phyloP scores from a whole-genome alignment of 2,888 invertebrate species.

The Micropterix aruncella region DNA sequence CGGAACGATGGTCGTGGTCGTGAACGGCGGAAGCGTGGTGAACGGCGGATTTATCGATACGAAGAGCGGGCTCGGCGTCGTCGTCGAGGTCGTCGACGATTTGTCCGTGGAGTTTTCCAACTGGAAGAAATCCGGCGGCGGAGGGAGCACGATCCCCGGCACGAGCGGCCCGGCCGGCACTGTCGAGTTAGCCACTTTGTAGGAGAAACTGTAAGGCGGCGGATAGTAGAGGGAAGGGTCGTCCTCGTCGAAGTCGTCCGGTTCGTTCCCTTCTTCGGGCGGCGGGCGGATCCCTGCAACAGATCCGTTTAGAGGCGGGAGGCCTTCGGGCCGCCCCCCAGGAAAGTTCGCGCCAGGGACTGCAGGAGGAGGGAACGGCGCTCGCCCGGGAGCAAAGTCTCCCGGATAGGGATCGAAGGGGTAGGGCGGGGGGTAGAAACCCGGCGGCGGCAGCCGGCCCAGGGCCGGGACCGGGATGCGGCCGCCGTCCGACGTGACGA shows the following conservation, averaged over 20 bases:
- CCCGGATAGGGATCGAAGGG: slow-evolving; percentile 44
- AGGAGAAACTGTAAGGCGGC: slow-evolving; percentile 80
- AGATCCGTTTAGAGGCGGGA: slow-evolving; percentile 13
- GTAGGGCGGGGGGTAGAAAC: slow-evolving; percentile 39
- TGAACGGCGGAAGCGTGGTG: slow-evolving; percentile 15
- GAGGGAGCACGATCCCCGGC: slow-evolving; percentile 77
- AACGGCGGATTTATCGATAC: slow-evolving; percentile 25
- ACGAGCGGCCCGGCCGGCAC: slow-evolving; percentile 78
- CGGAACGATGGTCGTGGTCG: slow-evolving; percentile 7
- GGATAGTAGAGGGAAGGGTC: slow-evolving; percentile 87
- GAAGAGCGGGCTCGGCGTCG: slow-evolving; percentile 19
- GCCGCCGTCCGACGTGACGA: slow-evolving; percentile 69
- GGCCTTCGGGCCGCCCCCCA: slow-evolving; percentile 40
- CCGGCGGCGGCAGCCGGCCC: slow-evolving; percentile 42
- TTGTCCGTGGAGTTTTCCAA: slow-evolving; percentile 40
- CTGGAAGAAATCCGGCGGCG: slow-evolving; percentile 78
- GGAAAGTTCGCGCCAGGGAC: slow-evolving; percentile 39
- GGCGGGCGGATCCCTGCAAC: slow-evolving; percentile 26
- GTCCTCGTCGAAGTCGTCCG: slow-evolving; percentile 75
- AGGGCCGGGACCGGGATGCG: slow-evolving; percentile 47
- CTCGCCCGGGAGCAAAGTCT: slow-evolving; percentile 53
- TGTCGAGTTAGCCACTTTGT: slow-evolving; percentile 61
- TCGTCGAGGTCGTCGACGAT: slow-evolving; percentile 21
- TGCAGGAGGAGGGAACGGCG: slow-evolving; percentile 47
- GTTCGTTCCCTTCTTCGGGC: slow-evolving; percentile 60